A percentile compares a stretch with the other conserved stretches of the same genome.
These are phyloP conservation scores for Pheosia tremula DNA, from an alignment of 2,888 invertebrate species.

Conservation along the genomic window DNA sequence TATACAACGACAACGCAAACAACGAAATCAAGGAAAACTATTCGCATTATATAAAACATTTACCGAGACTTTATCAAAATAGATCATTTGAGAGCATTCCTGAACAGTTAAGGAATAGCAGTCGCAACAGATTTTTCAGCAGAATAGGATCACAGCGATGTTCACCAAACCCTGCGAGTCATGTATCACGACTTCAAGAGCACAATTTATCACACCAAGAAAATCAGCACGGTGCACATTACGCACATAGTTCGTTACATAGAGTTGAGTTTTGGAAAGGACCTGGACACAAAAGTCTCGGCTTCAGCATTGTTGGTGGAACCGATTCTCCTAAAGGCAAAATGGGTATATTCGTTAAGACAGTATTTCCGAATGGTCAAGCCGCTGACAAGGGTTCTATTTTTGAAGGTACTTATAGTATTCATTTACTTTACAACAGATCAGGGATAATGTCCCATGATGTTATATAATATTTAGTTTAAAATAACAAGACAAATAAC, in stretches of 20 bases:
- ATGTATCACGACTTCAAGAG: slow-evolving; percentile 68
- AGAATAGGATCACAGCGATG: slow-evolving; percentile 77
- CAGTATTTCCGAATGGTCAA: slow-evolving; percentile 93
- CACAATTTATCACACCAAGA: slow-evolving; percentile 55
- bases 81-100: slow-evolving; percentile 80
- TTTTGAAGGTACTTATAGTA: slow-evolving; percentile 92
- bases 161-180: slow-evolving; percentile 59
- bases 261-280: slow-evolving; percentile 91
- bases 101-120: slow-evolving; percentile 72
- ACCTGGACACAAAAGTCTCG: slow-evolving; percentile 92
- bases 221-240: slow-evolving; percentile 59
- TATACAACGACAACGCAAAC: slow-evolving; percentile 62
- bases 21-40: slow-evolving; percentile 77
- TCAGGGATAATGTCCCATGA: background rate
- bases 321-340: slow-evolving; percentile 94
- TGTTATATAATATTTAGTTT: slow-evolving; percentile 4
- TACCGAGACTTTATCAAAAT: slow-evolving; percentile 75
- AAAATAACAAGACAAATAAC: slow-evolving; percentile 2
- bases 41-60: slow-evolving; percentile 74
- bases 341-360: slow-evolving; percentile 95
- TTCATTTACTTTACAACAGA: slow-evolving; percentile 7
- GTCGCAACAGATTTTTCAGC: slow-evolving; percentile 74
- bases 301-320: slow-evolving; percentile 96
- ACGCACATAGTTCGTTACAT: slow-evolving; percentile 67
- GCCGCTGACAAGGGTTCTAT: slow-evolving; percentile 93